A percentile compares a stretch with the other conserved stretches of the same genome.
Evolutionary conservation across 2,113 vertebrate species (phyloP).

Genomic region (Genyomyrus donnyi): DNA sequence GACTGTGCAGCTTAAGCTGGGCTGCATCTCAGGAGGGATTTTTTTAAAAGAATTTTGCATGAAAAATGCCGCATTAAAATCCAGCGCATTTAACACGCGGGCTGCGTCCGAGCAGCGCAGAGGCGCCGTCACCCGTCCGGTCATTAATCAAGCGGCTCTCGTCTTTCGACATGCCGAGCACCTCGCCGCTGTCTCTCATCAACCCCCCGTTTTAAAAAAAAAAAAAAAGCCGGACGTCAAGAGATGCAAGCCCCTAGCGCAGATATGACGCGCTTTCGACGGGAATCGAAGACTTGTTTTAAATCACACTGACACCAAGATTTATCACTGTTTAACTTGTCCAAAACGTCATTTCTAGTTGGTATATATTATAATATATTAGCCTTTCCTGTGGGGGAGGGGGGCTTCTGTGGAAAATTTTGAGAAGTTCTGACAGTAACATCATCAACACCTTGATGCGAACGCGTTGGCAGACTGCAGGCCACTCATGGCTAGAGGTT

Average conservation of each 20-base stretch:
- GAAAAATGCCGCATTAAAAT: not conserved
- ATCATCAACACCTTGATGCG: not conserved
- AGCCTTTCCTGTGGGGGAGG: constrained; percentile 40
- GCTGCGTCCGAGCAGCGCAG: not conserved
- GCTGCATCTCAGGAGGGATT: not conserved
- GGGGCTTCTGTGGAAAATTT: constrained; percentile 13
- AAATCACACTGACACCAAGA: constrained; percentile 60
- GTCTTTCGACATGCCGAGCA: constrained; percentile 46
- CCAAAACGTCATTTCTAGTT: constrained; percentile 59
- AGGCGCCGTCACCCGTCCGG: constrained; percentile 36
- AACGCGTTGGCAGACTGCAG: not conserved
- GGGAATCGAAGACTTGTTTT: constrained; percentile 51
- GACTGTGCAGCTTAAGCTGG: not conserved
- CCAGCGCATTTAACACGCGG: not conserved
- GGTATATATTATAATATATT: constrained; percentile 54
- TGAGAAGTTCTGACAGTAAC: constrained; percentile 25
- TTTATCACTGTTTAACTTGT: constrained; percentile 67
- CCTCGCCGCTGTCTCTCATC: constrained; percentile 62
- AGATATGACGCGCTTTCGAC: constrained; percentile 54
- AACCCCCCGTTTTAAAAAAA: constrained; percentile 42
- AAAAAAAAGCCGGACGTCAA: constrained; percentile 42
- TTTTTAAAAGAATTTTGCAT: not conserved
- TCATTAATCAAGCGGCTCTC: constrained; percentile 60
- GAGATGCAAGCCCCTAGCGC: constrained; percentile 50
- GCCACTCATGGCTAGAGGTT: not conserved